Conservation (phyloP, 1,140 invertebrate species). For the Goniozus legneri region DNA sequence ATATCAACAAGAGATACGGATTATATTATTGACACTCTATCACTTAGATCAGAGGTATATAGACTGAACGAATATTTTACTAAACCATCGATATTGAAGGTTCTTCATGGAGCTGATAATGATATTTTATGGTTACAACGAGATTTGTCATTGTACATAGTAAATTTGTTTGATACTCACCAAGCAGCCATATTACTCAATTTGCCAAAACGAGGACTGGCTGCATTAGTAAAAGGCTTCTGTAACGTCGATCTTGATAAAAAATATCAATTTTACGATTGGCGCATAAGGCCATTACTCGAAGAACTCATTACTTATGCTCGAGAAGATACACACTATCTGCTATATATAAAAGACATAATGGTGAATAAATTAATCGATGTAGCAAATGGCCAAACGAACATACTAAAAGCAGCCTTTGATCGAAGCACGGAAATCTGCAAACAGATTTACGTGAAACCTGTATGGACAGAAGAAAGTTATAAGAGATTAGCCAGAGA, state of each 20-base stretch:
- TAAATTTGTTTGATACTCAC: conserved; percentile 97
- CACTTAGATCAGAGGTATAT: conserved; percentile 76
- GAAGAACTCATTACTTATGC: conserved; percentile 85
- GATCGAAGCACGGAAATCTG: conserved; percentile 72
- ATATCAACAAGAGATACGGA: conserved; percentile 85
- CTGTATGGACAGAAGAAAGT: conserved; percentile 67
- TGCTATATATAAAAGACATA: conserved; percentile 87
- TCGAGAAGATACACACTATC: conserved; percentile 90
- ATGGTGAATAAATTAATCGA: conserved; percentile 77
- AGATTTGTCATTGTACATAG: conserved; percentile 92
- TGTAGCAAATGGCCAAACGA: conserved; percentile 64
- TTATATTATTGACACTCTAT: conserved; percentile 88
- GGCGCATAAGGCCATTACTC: conserved; percentile 91
- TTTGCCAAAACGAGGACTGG: conserved; percentile 72
- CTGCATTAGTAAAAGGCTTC: conserved; percentile 76
- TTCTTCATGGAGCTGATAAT: conserved; percentile 88
- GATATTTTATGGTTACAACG: conserved; percentile 95
- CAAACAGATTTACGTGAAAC: conserved; percentile 79
- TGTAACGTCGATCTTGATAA: conserved; percentile 83
- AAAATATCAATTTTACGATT: conserved; percentile 91
- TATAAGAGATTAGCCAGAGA: conserved; percentile 73
- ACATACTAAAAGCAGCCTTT: conserved; percentile 69
- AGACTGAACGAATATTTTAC: conserved; percentile 90
- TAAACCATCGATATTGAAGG: conserved; percentile 86
- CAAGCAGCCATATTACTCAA: conserved; percentile 77